A percentile compares a stretch with the other conserved stretches of the same genome.
Conservation (phyloP, 2,797 vertebrate species). For the Argentina silus region DNA sequence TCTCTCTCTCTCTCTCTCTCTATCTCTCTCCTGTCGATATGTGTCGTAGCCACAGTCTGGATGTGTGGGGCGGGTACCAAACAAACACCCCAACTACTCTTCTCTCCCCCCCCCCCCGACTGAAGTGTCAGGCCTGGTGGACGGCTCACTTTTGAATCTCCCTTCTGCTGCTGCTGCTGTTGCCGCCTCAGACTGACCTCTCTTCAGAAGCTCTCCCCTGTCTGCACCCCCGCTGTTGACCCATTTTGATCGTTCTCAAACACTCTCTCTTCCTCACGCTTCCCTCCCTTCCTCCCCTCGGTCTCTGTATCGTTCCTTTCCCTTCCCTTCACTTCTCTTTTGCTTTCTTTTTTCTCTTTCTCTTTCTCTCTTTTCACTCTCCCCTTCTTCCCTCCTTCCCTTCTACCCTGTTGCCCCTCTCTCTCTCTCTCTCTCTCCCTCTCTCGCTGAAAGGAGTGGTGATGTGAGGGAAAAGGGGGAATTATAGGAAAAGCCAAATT, state of each 20-base stretch:
- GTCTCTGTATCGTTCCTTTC: no score
- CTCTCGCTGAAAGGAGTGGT: conserved; percentile 23
- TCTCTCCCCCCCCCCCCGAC: no score
- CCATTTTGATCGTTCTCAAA: not conserved
- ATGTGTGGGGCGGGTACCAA: no score
- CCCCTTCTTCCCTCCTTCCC: not conserved
- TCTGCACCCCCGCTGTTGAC: conserved; percentile 47
- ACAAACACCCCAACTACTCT: no score
- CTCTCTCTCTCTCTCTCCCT: conserved; percentile 10
- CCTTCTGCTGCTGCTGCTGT: not conserved
- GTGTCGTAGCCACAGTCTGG: no score
- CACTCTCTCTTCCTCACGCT: not conserved
- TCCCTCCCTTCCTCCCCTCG: not conserved
- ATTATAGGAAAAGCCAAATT: conserved; percentile 49
- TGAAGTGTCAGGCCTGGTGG: no score
- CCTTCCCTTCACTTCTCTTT: not conserved
- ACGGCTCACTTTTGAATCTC: no score
- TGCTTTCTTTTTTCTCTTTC: not conserved
- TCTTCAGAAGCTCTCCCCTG: conserved; percentile 16
- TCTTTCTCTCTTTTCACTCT: not conserved
- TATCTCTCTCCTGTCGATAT: no score
- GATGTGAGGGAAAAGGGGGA: conserved; percentile 36
- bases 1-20: not conserved
- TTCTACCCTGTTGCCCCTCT: conserved; percentile 8
- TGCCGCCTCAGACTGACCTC: not conserved